These are phyloP conservation scores for Anableps anableps DNA, from an alignment of 2,797 vertebrate species.

Conservation along the genomic window DNA sequence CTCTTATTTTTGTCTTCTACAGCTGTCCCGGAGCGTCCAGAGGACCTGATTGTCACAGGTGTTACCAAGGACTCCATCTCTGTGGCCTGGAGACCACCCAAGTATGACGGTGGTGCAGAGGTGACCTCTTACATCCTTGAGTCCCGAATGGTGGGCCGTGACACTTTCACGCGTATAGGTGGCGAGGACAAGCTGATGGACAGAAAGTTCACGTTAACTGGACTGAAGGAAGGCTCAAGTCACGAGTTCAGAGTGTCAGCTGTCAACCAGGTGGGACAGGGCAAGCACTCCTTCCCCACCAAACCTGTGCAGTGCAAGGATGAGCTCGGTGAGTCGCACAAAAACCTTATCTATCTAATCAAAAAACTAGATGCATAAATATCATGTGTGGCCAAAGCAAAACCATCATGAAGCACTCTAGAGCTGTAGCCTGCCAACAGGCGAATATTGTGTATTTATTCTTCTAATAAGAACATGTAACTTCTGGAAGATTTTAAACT, in stretches of 20 bases:
- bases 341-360: not conserved
- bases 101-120: slow-evolving; percentile 94
- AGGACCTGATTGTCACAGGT: slow-evolving; percentile 91
- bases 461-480: not conserved
- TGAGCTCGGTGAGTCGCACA: slow-evolving; percentile 87
- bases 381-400: not conserved
- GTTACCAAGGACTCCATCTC: slow-evolving; percentile 91
- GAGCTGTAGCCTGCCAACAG: not conserved
- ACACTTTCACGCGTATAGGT: slow-evolving; percentile 87
- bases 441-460: not conserved
- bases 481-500: not conserved
- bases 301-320: slow-evolving; percentile 98
- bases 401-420: not conserved
- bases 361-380: not conserved
- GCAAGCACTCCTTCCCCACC: slow-evolving; percentile 94
- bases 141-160: slow-evolving; percentile 91
- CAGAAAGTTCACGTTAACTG: slow-evolving; percentile 88
- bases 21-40: slow-evolving; percentile 97
- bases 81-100: slow-evolving; percentile 93
- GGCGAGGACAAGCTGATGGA: slow-evolving; percentile 90
- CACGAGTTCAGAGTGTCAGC: slow-evolving; percentile 97
- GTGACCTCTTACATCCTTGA: slow-evolving; percentile 93
- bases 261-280: slow-evolving; percentile 93
- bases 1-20: slow-evolving; percentile 1
- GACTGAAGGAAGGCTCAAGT: slow-evolving; percentile 91